Base-by-base conservation (phyloP, 2,888 invertebrate genomes). In the Drosophila leonis region DNA sequence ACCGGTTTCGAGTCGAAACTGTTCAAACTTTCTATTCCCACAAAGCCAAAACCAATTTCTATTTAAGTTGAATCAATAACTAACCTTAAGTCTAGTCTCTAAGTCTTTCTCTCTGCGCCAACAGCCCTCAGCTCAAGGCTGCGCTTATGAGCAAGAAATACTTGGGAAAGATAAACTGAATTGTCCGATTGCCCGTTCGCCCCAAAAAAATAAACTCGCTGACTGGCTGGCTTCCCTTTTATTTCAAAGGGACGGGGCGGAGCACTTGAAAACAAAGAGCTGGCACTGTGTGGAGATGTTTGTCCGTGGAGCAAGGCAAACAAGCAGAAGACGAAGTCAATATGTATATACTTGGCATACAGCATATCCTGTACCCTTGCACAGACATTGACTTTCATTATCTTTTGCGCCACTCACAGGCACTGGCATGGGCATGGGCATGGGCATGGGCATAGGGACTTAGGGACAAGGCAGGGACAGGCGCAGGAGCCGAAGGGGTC, bases 301-400 rank as follows among this genome's bases (percentile, higher is more conserved):
- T 49, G 60, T 35, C 29, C 49, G 41, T 59, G 59, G 59, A 37
- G 46, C 59, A 37, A 48, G 42, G 48, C 59, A 37, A 49, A 44
- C n/a, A 9, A 44, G n/a, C 56, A 4, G 12, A 20, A 54, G n/a
- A 49, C 2, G 31, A 33, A 29, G 39, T 54, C 54, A 46, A 54
- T 60, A 29, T 65, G n/a, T 75, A 49, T 59, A 49, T 37, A 49
- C 37, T 55, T 39, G 37, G 56, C 62, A 65, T 24, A 63, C 48
- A 55, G 77, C 81, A 79, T 89, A 86, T 86, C 85, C 85, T 86
- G 85, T 89, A 87, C 89, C 89, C 89, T 86, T 89, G 85, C 80
- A 35, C 79, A 86, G 82, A 76, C 86, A 81, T 86, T 86, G 86
- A 89, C 86, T 89, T 89, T 87, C 89, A 86, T 89, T 86, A 86